phyloP scores from a whole-genome alignment of 1,140 invertebrate genomes.

The Drosophila ironensis region DNA sequence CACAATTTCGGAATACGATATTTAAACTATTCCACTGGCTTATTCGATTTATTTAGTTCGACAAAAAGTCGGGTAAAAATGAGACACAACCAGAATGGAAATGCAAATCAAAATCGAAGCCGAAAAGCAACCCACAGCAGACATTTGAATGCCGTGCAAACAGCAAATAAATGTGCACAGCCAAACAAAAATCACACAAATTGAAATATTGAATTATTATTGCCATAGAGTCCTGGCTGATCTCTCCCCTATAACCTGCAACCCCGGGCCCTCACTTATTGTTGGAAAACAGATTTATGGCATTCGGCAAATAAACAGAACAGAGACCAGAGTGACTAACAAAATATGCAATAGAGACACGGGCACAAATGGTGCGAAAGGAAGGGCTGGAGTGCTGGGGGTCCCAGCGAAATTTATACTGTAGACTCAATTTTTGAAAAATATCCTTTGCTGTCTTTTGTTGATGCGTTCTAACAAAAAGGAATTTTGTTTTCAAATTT shows the following conservation, averaged over 20 bases:
- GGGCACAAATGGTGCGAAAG: background rate
- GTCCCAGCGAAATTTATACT: background rate
- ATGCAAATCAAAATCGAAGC: slow-evolving; percentile 28
- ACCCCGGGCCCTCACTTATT: slow-evolving; percentile 15
- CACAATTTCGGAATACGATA: background rate
- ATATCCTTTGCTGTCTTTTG: slow-evolving; percentile 55
- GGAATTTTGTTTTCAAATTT: slow-evolving; percentile 60
- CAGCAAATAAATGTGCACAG: slow-evolving; percentile 32
- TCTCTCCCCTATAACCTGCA: background rate
- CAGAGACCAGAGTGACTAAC: slow-evolving; percentile 28
- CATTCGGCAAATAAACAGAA: slow-evolving; percentile 45
- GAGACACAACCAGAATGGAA: slow-evolving; percentile 11
- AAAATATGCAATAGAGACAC: slow-evolving; percentile 5
- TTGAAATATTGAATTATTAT: slow-evolving; percentile 76
- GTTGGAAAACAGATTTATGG: slow-evolving; percentile 43
- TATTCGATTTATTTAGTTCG: slow-evolving; percentile 34
- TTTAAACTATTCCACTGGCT: slow-evolving; percentile 35
- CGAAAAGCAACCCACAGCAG: slow-evolving; percentile 20
- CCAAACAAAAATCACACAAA: slow-evolving; percentile 47
- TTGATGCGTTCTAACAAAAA: slow-evolving; percentile 46
- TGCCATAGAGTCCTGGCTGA: slow-evolving; percentile 31
- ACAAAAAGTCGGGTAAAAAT: slow-evolving; percentile 19
- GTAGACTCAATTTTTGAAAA: slow-evolving; percentile 41
- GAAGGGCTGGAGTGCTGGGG: no score
- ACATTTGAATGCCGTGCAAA: slow-evolving; percentile 42